These are phyloP conservation scores for Pomacea maculata DNA, from an alignment of 1,140 invertebrate species.

Conservation along the genomic window DNA sequence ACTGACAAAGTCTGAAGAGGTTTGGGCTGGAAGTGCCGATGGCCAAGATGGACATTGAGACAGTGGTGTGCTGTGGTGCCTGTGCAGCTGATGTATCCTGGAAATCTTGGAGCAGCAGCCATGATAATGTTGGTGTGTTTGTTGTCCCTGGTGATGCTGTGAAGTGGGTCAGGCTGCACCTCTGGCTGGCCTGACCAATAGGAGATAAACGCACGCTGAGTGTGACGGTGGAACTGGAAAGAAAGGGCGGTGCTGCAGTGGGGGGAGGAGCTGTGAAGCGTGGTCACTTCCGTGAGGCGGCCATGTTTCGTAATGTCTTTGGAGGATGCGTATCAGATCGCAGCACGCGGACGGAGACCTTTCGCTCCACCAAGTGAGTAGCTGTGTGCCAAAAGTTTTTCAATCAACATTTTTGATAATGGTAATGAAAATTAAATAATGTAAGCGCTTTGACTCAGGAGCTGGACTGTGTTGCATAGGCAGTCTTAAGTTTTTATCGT, in stretches of 20 bases:
- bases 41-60: not conserved
- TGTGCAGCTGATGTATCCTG: not conserved
- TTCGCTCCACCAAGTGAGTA: conserved; percentile 56
- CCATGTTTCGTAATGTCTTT: conserved; percentile 62
- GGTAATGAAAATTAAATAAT: no score
- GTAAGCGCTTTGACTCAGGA: no score
- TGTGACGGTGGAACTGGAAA: no score
- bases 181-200: not conserved
- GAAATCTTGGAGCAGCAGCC: not conserved
- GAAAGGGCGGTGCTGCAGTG: not conserved
- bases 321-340: conserved; percentile 60
- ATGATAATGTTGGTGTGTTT: no score
- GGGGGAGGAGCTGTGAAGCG: conserved; percentile 10
- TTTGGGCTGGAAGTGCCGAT: not conserved
- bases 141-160: conserved; percentile 1
- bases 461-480: no score
- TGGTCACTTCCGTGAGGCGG: conserved; percentile 24
- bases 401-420: no score
- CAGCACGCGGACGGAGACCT: conserved; percentile 50
- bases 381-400: not conserved
- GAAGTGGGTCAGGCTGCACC: conserved; percentile 2
- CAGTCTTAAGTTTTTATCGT: no score
- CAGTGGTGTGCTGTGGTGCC: not conserved
- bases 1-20: no score
- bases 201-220: conserved; percentile 4